Conservation (phyloP, 2,113 vertebrate genomes). For the Nestor notabilis region DNA sequence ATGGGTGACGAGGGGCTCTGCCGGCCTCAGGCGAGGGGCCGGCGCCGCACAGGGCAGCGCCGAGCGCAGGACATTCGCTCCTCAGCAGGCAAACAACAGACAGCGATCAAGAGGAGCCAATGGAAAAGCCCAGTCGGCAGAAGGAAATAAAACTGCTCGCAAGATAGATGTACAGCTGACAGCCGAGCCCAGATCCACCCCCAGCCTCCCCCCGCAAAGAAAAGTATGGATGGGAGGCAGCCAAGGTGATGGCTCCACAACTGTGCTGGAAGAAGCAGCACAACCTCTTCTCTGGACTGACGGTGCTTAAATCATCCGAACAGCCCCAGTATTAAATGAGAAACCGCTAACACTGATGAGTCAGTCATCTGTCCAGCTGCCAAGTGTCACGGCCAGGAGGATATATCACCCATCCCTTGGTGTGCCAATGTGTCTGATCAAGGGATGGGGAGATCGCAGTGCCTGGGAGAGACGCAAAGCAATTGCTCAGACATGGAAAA, state of each 20-base stretch:
- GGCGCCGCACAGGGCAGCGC: neutral
- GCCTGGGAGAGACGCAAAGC: neutral
- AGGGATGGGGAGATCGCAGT: rapidly evolving
- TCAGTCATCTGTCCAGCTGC: slow-evolving; percentile 41
- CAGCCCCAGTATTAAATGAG: slow-evolving; percentile 12
- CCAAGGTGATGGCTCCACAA: neutral
- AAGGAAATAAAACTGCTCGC: slow-evolving; percentile 20
- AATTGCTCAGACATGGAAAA: neutral
- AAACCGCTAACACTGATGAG: slow-evolving; percentile 18
- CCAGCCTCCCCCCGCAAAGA: neutral
- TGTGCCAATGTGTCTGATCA: neutral
- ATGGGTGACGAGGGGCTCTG: neutral
- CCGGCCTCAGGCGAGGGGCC: neutral
- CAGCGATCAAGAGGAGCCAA: slow-evolving; percentile 39
- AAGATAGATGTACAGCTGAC: neutral
- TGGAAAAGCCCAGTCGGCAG: neutral
- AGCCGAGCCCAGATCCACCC: neutral
- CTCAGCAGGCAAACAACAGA: neutral
- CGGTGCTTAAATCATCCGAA: neutral
- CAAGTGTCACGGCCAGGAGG: slow-evolving; percentile 4
- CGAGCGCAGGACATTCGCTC: slow-evolving; percentile 18
- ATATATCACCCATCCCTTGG: neutral
- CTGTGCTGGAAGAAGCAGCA: neutral
- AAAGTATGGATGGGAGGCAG: neutral
- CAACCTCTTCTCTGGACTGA: neutral